Evolutionary conservation across 2,113 vertebrate genomes (phyloP).

Genomic region (Dasyurus viverrinus): DNA sequence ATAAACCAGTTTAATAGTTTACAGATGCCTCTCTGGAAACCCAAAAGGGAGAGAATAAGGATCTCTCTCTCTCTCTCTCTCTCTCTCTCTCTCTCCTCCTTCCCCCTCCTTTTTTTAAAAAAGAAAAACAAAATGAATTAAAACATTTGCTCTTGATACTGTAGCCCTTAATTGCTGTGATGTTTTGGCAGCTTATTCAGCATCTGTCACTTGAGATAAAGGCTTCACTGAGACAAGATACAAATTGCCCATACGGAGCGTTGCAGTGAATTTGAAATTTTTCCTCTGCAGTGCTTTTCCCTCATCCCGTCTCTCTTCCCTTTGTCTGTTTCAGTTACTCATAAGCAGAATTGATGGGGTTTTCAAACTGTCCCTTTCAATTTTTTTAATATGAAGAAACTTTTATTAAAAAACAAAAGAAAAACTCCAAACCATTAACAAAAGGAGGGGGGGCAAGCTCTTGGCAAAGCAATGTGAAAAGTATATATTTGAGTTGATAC

Average conservation of each 20-base stretch:
- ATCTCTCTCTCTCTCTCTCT: conserved; percentile 33
- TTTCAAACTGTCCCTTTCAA: conserved; percentile 7
- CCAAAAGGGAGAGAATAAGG: conserved; percentile 69
- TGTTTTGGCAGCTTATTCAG: conserved; percentile 59
- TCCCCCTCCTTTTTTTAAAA: neutral
- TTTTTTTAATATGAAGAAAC: conserved; percentile 42
- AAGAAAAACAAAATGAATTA: conserved; percentile 70
- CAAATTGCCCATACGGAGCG: conserved; percentile 47
- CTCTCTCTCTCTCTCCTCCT: too few relatives aligned
- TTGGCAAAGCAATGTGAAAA: conserved; percentile 79
- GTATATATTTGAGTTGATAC: conserved; percentile 80
- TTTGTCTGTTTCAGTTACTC: conserved; percentile 71
- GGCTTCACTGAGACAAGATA: conserved; percentile 51
- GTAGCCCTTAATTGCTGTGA: conserved; percentile 61
- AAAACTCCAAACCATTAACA: conserved; percentile 8
- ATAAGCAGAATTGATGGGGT: conserved; percentile 55
- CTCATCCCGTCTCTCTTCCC: conserved; percentile 54
- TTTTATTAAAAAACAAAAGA: conserved; percentile 59
- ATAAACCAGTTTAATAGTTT: conserved; percentile 83
- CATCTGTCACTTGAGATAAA: conserved; percentile 38
- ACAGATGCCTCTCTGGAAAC: conserved; percentile 80
- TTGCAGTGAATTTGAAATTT: conserved; percentile 44
- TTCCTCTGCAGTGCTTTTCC: conserved; percentile 38
- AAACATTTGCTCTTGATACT: conserved; percentile 63
- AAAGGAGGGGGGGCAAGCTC: conserved; percentile 34